phyloP scores from a whole-genome alignment of 37 sponge, comb jelly and placozoan species.

The Dysidea cf. avara region DNA sequence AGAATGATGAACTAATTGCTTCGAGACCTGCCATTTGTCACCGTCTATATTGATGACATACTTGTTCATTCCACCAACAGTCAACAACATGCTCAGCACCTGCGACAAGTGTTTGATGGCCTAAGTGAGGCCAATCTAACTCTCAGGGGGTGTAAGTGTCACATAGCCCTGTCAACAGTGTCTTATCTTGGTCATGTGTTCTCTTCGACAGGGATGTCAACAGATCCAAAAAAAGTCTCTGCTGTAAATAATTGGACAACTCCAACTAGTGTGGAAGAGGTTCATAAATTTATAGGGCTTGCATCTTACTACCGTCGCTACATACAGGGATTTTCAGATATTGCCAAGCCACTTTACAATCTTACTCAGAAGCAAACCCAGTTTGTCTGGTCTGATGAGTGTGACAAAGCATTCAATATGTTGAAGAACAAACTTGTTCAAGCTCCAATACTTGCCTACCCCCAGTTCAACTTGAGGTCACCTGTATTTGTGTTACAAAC shows the following conservation, averaged over 20 bases:
- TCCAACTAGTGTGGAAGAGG: not conserved
- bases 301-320: constrained; percentile 9
- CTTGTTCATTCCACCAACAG: constrained; percentile 5
- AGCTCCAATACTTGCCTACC: too few species aligned
- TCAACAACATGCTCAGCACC: not conserved
- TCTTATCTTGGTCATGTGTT: constrained; percentile 7
- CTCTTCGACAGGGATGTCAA: not conserved
- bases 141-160: constrained; percentile 11
- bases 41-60: constrained; percentile 22
- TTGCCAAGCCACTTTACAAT: too few species aligned
- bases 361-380: too few species aligned
- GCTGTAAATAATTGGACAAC: not conserved
- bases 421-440: too few species aligned
- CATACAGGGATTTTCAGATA: too few species aligned
- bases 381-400: too few species aligned
- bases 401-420: too few species aligned
- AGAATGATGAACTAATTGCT: constrained; percentile 19
- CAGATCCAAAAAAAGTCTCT: not conserved
- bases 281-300: not conserved
- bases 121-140: constrained; percentile 3
- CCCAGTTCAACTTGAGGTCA: too few species aligned
- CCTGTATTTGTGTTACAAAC: too few species aligned
- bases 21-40: not conserved
- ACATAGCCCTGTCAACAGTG: constrained; percentile 3
- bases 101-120: constrained; percentile 14